Conservation (phyloP, 2,113 vertebrate species). For the Neotragus moschatus region DNA sequence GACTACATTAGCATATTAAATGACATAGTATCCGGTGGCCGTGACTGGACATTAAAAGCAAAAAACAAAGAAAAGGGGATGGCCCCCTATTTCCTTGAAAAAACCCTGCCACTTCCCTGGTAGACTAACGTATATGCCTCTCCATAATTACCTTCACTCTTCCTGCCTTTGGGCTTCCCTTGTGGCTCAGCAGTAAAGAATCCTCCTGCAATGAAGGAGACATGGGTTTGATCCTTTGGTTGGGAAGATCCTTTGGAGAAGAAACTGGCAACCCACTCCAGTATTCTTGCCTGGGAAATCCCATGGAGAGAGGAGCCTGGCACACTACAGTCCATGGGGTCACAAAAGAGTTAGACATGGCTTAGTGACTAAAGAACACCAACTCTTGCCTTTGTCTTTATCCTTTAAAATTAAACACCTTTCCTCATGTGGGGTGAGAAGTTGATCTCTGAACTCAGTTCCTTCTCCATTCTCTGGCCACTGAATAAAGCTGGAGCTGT, state of each 20-base stretch:
- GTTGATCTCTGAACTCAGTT: background rate
- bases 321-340: fast-evolving
- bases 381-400: background rate
- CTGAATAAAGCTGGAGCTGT: background rate
- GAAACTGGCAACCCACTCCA: background rate
- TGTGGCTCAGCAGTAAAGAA: background rate
- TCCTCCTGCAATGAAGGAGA: background rate
- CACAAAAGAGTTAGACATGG: background rate
- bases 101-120: background rate
- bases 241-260: background rate
- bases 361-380: background rate
- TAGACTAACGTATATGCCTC: background rate
- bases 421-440: background rate
- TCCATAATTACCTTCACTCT: background rate
- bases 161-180: background rate
- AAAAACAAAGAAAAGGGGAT: background rate
- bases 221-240: background rate
- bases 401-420: background rate
- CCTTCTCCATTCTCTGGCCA: background rate
- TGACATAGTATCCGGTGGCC: background rate
- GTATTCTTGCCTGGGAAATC: background rate
- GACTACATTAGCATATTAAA: background rate
- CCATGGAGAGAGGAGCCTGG: background rate
- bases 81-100: background rate
- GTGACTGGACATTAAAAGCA: background rate